Evolutionary conservation across 2,797 vertebrate species (phyloP).

Genomic region (Lithobates pipiens): DNA sequence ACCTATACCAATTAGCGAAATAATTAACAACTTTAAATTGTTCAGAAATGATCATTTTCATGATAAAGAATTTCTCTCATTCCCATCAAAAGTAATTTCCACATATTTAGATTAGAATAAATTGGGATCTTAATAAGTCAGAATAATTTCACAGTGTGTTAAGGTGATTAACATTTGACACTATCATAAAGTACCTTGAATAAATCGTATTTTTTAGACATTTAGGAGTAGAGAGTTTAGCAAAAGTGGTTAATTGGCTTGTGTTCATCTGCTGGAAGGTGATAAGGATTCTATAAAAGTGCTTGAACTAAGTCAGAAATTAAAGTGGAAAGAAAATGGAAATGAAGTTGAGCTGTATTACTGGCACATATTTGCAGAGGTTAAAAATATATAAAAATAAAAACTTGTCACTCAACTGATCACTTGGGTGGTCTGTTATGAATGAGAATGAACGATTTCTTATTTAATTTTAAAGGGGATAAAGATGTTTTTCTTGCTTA

Average conservation of each 20-base stretch:
- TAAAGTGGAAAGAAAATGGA: slow-evolving; percentile 23
- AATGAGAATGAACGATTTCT: neutral
- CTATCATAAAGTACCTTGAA: slow-evolving; percentile 57
- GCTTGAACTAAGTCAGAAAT: slow-evolving; percentile 38
- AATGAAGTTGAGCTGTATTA: slow-evolving; percentile 29
- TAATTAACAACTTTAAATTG: slow-evolving; percentile 57
- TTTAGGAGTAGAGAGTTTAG: slow-evolving; percentile 43
- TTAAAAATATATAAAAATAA: neutral
- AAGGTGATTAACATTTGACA: slow-evolving; percentile 63
- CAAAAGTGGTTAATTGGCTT: slow-evolving; percentile 55
- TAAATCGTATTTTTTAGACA: slow-evolving; percentile 50
- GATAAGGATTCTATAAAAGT: slow-evolving; percentile 50
- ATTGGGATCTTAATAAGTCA: slow-evolving; percentile 59
- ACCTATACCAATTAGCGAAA: slow-evolving; percentile 53
- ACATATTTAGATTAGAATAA: slow-evolving; percentile 58
- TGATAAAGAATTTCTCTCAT: slow-evolving; percentile 49
- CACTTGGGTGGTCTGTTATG: neutral
- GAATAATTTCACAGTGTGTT: slow-evolving; percentile 60
- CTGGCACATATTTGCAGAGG: neutral
- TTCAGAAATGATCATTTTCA: slow-evolving; percentile 46
- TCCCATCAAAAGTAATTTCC: slow-evolving; percentile 51
- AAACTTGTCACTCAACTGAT: neutral
- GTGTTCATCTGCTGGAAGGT: slow-evolving; percentile 42
- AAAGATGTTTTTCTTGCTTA: neutral
- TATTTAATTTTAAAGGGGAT: neutral